A percentile compares a stretch with the other conserved stretches of the same genome.
These are phyloP conservation scores for Felis chaus DNA, from an alignment of 2,113 vertebrate species.

Conservation along the genomic window DNA sequence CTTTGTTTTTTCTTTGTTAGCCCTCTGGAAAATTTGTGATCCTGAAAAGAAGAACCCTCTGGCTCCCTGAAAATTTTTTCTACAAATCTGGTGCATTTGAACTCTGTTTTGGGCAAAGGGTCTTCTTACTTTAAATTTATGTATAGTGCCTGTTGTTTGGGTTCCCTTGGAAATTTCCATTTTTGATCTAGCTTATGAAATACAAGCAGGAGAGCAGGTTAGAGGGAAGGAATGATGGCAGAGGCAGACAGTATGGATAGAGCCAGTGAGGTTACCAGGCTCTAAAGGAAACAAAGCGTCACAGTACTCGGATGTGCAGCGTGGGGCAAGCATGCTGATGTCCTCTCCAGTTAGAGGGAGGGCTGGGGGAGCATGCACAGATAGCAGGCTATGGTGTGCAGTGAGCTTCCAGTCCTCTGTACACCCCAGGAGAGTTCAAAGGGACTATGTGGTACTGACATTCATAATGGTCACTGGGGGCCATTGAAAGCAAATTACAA, in stretches of 20 bases:
- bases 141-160: not conserved
- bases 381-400: no score
- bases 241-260: not conserved
- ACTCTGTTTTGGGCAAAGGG: not conserved
- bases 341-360: no score
- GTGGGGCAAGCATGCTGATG: not conserved
- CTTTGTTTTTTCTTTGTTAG: not conserved
- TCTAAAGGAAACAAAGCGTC: not conserved
- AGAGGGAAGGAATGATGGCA: not conserved
- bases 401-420: not conserved
- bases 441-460: not conserved
- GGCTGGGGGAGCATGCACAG: not conserved
- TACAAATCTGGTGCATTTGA: not conserved
- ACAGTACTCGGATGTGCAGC: rapidly evolving
- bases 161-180: not conserved
- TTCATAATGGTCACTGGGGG: not conserved
- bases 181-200: not conserved
- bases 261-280: rapidly evolving
- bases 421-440: not conserved
- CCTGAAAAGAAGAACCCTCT: not conserved
- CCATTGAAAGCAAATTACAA: not conserved
- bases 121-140: not conserved
- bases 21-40: not conserved
- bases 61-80: not conserved
- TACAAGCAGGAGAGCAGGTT: not conserved